A percentile compares a stretch with the other conserved stretches of the same genome.
Conservation (phyloP, 2,113 vertebrate species). For the Spheniscus mendiculus region DNA sequence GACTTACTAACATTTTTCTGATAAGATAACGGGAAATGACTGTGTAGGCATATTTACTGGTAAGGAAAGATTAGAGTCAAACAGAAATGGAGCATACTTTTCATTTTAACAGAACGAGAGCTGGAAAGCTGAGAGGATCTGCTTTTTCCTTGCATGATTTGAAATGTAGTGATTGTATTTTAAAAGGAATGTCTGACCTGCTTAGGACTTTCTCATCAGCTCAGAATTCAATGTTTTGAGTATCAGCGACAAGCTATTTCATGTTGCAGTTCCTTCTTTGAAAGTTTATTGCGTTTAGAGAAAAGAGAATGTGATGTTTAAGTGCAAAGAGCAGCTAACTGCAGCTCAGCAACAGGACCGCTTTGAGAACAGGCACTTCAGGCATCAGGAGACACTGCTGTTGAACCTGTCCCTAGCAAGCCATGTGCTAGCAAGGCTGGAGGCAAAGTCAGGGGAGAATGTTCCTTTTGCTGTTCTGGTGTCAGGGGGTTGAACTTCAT, state of each 20-base stretch:
- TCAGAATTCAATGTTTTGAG: neutral
- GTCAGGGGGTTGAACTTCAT: neutral
- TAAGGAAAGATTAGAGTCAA: conserved; percentile 25
- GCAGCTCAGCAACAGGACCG: neutral
- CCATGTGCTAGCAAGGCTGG: neutral
- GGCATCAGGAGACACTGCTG: neutral
- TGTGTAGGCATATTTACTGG: conserved; percentile 56
- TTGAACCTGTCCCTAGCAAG: neutral
- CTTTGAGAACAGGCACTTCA: neutral
- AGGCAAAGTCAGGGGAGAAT: neutral
- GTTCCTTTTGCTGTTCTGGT: neutral
- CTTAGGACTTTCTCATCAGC: neutral
- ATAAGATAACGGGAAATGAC: conserved; percentile 69
- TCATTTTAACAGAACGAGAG: conserved; percentile 3
- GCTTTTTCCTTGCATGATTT: neutral
- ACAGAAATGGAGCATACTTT: conserved; percentile 31
- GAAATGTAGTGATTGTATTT: neutral
- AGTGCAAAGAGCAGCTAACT: neutral
- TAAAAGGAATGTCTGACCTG: neutral
- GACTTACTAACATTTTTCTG: conserved; percentile 56
- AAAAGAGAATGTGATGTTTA: neutral
- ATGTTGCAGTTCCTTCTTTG: neutral
- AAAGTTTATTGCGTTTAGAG: neutral
- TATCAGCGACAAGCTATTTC: neutral
- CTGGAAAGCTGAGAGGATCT: neutral